A percentile compares a stretch with the other conserved stretches of the same genome.
These are phyloP conservation scores for Melanotaenia maccullochi DNA, from an alignment of 2,797 vertebrate species.

Conservation along the genomic window DNA sequence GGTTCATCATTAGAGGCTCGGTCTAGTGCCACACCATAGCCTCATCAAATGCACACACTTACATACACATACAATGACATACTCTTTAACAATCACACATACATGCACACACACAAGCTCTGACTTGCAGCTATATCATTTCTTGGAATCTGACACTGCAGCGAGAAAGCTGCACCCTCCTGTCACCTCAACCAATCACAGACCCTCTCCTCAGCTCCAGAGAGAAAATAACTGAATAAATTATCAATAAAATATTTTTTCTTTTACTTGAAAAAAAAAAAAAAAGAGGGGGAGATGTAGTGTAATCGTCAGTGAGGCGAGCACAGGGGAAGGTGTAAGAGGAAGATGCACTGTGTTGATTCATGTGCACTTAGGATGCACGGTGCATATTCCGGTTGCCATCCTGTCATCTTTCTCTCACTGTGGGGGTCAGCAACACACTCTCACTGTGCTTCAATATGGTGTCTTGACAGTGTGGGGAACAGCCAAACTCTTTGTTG, in stretches of 20 bases:
- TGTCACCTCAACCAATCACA: constrained; percentile 66
- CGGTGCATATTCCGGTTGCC: constrained; percentile 47
- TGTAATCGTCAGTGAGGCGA: constrained; percentile 9
- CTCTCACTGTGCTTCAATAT: constrained; percentile 75
- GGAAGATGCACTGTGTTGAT: constrained; percentile 48
- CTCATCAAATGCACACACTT: constrained; percentile 27
- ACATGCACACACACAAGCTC: constrained; percentile 47
- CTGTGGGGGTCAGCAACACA: constrained; percentile 51
- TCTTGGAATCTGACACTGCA: constrained; percentile 48
- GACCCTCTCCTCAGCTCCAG: constrained; percentile 51
- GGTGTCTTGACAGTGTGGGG: constrained; percentile 58
- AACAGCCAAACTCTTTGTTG: constrained; percentile 27
- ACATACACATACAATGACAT: constrained; percentile 15
- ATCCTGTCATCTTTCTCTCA: constrained; percentile 54
- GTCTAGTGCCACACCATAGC: constrained; percentile 26
- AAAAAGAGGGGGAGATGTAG: constrained; percentile 12
- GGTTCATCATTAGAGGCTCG: constrained; percentile 31
- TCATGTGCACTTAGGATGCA: constrained; percentile 28
- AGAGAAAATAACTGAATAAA: constrained; percentile 32
- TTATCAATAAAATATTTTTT: neutral
- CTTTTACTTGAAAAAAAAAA: neutral
- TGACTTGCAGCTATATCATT: constrained; percentile 65
- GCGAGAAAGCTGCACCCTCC: constrained; percentile 62
- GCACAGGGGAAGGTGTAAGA: constrained; percentile 11
- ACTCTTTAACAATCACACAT: constrained; percentile 4